A percentile compares a stretch with the other conserved stretches of the same genome.
phyloP scores from a whole-genome alignment of 2,888 invertebrate genomes.

The Autographa pulchrina region DNA sequence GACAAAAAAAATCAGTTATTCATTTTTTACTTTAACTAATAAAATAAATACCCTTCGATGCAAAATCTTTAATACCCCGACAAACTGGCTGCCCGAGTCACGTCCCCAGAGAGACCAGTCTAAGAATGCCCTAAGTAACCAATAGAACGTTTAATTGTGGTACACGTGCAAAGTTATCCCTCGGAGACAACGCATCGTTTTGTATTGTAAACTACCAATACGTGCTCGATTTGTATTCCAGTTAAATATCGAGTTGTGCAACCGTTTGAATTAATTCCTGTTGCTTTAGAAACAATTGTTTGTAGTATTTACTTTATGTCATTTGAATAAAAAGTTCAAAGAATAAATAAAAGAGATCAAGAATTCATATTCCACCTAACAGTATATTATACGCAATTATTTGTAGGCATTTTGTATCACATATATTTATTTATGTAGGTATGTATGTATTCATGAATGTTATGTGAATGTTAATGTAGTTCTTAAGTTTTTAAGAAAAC shows the following conservation, averaged over 20 bases:
- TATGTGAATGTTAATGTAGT: no score
- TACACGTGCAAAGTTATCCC: constrained; percentile 24
- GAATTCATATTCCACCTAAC: no score
- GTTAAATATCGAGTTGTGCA: constrained; percentile 11
- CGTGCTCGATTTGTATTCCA: constrained; percentile 40
- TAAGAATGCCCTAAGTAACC: constrained; percentile 7
- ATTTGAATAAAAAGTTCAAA: no score
- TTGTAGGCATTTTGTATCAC: no score
- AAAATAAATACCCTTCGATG: no score
- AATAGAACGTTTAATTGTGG: constrained; percentile 21
- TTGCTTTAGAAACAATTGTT: not conserved
- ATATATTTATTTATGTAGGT: no score
- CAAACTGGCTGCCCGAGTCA: not conserved
- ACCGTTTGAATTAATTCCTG: constrained; percentile 8
- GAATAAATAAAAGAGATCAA: no score
- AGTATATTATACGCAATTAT: no score
- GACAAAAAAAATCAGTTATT: no score
- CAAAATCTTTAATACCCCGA: not conserved
- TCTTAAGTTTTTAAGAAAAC: no score
- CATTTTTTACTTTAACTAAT: no score
- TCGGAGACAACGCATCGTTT: constrained; percentile 18
- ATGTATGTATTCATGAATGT: no score
- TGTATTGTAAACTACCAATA: constrained; percentile 41
- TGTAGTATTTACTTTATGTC: not conserved
- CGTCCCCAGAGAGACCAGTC: not conserved